Base-by-base conservation (phyloP, 2,797 vertebrate genomes). In the Paguma larvata region DNA sequence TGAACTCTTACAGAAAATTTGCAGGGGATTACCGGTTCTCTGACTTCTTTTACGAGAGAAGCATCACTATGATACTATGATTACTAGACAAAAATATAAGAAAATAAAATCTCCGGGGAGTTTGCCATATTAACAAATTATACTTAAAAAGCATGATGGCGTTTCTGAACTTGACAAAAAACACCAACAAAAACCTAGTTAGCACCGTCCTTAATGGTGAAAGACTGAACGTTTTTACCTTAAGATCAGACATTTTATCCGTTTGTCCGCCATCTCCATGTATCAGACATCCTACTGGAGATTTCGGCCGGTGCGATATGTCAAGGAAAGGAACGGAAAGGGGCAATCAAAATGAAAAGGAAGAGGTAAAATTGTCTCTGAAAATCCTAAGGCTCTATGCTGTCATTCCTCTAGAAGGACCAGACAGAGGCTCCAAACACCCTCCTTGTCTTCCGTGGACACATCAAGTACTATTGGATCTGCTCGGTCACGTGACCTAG, bases 221-320 rank as follows among this genome's bases (percentile, higher is more conserved):
- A 88, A 65, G n/a, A 70, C 15, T 30, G 44, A 82, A 48, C 34
- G 1, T 19, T 51, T 41, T 70, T n/a, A 67, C 14, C 5, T 10
- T 19, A 51, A 4, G 25, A 59, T 67, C 14, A 51, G 21, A 56
- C 63, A 34, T 27, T 8, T 8, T 48, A 7, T 2, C 6, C 23
- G 0, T 1, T 56, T 56, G 14, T 65, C 10, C 13, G 10, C 2
- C 30, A 14, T 79, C 0, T 5, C 12, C 15, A 21, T 19, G 1
- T 32, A 30, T 41, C 38, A 9, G 38, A 12, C 6, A 51, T 89
- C 56, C 2, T 16, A 80, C n/a, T 91, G 9, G 38, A 94, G 30
- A n/a, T 48, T 70, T 53, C 15, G 14, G 51, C 44, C 30, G 72
- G 3, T 41, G 15, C 0, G 15, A 51, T 41, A 59, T 59, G 23